A percentile compares a stretch with the other conserved stretches of the same genome.
These are phyloP conservation scores for Diarsia dahlii DNA, from an alignment of 2,888 invertebrate genomes.

Conservation along the genomic window DNA sequence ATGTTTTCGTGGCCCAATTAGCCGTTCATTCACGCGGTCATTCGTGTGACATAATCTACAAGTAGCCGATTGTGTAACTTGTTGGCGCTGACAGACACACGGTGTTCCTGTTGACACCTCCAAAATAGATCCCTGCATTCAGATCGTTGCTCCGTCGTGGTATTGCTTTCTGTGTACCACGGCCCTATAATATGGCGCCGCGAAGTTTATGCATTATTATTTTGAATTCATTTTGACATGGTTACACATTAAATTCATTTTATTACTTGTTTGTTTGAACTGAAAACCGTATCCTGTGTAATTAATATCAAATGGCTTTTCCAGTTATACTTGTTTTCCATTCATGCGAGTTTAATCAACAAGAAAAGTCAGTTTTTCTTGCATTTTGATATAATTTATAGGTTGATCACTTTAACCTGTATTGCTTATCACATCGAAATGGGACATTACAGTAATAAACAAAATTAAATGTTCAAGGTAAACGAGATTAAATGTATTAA, in stretches of 20 bases:
- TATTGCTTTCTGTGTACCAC: slow-evolving; percentile 19
- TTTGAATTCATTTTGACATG: slow-evolving; percentile 1
- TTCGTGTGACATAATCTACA: slow-evolving; percentile 24
- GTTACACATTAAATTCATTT: background rate
- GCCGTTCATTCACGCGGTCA: slow-evolving; percentile 35
- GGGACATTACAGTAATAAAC: slow-evolving; percentile 18
- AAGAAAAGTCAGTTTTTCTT: slow-evolving; percentile 16
- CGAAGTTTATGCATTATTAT: background rate
- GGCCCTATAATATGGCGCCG: background rate
- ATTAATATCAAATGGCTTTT: slow-evolving; percentile 14
- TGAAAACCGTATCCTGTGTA: slow-evolving; percentile 5
- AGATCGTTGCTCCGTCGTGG: slow-evolving; percentile 39
- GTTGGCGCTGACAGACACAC: slow-evolving; percentile 50
- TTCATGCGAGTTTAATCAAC: slow-evolving; percentile 3
- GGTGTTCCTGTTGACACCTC: slow-evolving; percentile 44
- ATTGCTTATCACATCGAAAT: slow-evolving; percentile 20
- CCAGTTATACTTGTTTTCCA: slow-evolving; percentile 30
- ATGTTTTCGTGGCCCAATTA: slow-evolving; percentile 15
- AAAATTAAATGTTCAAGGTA: slow-evolving; percentile 31
- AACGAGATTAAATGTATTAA: background rate
- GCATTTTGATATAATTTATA: slow-evolving; percentile 8
- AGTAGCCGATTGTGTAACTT: slow-evolving; percentile 47
- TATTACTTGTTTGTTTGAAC: background rate
- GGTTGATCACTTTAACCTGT: slow-evolving; percentile 19
- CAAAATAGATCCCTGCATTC: slow-evolving; percentile 50